These are phyloP conservation scores for Brachyhypopomus gauderio DNA, from an alignment of 2,113 vertebrate species.

Conservation along the genomic window DNA sequence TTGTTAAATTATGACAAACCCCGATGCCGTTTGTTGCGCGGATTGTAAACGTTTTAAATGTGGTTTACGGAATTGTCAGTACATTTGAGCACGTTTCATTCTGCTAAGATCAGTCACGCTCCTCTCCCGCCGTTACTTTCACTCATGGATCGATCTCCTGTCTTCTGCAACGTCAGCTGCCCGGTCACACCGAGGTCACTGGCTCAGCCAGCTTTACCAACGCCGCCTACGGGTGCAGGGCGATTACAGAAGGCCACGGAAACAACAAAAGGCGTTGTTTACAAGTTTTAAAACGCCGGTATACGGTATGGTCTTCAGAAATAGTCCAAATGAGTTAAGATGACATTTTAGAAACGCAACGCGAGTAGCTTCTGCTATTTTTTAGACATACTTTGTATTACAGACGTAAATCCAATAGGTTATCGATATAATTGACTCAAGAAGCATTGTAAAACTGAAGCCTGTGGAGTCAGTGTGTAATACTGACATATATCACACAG, in stretches of 20 bases:
- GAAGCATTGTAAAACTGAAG: background rate
- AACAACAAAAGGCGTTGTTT: too few species aligned
- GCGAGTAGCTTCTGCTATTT: background rate
- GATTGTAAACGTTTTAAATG: conserved; percentile 18
- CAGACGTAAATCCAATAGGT: background rate
- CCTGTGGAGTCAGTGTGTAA: background rate
- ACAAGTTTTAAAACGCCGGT: too few species aligned
- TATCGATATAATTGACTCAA: background rate
- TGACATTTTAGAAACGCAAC: background rate
- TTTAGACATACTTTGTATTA: background rate
- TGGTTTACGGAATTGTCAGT: background rate
- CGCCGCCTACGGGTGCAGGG: background rate
- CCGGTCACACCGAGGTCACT: conserved; percentile 1
- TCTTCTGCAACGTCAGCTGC: background rate
- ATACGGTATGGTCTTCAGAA: too few species aligned
- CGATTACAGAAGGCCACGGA: background rate
- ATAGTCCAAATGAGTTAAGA: too few species aligned
- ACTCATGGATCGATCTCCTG: conserved; percentile 2
- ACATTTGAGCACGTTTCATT: background rate
- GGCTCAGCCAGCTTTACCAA: background rate
- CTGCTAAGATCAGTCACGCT: background rate
- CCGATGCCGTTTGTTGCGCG: background rate
- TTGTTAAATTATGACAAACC: background rate
- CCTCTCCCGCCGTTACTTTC: background rate
- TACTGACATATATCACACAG: too few species aligned